Percentiles rank a stretch among this genome's conserved stretches.
phyloP scores from a whole-genome alignment of 64 coral and sea anemone species.

The Montipora cactus region DNA sequence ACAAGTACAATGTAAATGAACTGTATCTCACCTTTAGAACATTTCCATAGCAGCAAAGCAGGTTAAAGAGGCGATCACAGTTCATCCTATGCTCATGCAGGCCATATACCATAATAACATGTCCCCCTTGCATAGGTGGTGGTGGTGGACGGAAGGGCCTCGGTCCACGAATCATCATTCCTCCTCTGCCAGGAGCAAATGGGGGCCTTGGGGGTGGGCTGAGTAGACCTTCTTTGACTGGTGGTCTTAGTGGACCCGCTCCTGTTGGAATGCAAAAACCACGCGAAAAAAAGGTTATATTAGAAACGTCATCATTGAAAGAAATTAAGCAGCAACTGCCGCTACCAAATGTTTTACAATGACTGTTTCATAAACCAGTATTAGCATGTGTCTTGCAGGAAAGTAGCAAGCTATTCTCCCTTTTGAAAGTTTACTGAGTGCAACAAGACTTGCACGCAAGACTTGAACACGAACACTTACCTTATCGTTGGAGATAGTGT shows the following conservation, averaged over 20 bases:
- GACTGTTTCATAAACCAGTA: too few relatives aligned
- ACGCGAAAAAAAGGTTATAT: neutral
- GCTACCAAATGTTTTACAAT: too few relatives aligned
- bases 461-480: too few relatives aligned
- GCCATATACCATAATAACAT: constrained; percentile 94
- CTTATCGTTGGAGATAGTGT: too few relatives aligned
- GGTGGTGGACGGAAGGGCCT: constrained; percentile 50
- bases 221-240: constrained; percentile 81
- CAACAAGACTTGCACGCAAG: too few relatives aligned
- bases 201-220: constrained; percentile 72
- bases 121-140: constrained; percentile 56
- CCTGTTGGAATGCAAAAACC: neutral
- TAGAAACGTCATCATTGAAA: neutral
- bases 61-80: constrained; percentile 91
- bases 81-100: constrained; percentile 92
- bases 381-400: too few relatives aligned
- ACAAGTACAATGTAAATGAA: neutral
- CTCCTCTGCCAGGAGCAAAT: constrained; percentile 50
- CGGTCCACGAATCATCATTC: constrained; percentile 56
- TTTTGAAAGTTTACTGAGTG: too few relatives aligned
- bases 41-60: constrained; percentile 99
- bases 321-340: too few relatives aligned
- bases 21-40: constrained; percentile 77
- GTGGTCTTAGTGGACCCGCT: neutral
- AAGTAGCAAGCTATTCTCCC: too few relatives aligned